These are phyloP conservation scores for Drosophila yooni DNA, from an alignment of 2,888 invertebrate species.

Conservation along the genomic window DNA sequence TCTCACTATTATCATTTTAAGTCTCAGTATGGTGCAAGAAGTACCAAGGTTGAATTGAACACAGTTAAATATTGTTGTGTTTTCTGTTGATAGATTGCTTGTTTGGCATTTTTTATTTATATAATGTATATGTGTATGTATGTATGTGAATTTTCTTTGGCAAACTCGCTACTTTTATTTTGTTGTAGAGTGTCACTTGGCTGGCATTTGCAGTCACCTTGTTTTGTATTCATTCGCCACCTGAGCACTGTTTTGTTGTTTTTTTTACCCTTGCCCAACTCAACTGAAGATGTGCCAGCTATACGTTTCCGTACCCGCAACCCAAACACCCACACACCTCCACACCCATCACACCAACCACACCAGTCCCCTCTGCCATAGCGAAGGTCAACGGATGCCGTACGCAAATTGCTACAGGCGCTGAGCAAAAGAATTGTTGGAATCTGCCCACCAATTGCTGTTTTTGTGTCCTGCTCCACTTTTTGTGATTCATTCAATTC, in stretches of 20 bases:
- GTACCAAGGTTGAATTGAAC: background rate
- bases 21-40: background rate
- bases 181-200: slow-evolving; percentile 41
- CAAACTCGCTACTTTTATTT: background rate
- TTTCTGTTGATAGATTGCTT: background rate
- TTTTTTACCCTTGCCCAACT: slow-evolving; percentile 44
- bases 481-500: slow-evolving; percentile 32
- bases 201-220: slow-evolving; percentile 30
- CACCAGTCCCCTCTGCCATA: too few relatives aligned
- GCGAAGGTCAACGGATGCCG: slow-evolving; percentile 55
- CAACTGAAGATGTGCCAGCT: slow-evolving; percentile 47
- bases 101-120: background rate
- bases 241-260: slow-evolving; percentile 41
- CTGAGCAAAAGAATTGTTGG: slow-evolving; percentile 21
- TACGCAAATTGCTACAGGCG: slow-evolving; percentile 49
- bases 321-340: background rate
- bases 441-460: slow-evolving; percentile 9
- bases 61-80: background rate
- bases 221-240: slow-evolving; percentile 56
- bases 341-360: background rate
- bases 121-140: background rate
- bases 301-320: slow-evolving; percentile 47
- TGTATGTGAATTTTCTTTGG: background rate
- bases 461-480: slow-evolving; percentile 38
- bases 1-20: background rate